Conservation (phyloP, 2,113 vertebrate genomes). For the Antechinus flavipes region DNA sequence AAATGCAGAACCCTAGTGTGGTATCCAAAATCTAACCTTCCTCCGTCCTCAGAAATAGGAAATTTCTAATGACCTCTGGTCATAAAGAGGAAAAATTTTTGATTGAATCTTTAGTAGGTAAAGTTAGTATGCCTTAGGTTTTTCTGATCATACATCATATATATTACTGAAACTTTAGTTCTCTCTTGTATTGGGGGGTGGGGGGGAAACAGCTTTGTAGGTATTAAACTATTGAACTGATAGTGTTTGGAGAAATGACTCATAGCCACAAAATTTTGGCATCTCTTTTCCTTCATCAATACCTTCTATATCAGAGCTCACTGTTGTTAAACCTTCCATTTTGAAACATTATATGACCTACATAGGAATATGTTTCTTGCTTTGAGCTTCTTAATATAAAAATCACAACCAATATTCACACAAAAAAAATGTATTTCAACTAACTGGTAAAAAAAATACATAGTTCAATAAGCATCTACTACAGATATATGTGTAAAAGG, state of each 20-base stretch:
- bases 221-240: not conserved
- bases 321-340: not conserved
- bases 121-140: conserved; percentile 11
- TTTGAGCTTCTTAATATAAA: conserved; percentile 38
- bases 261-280: not conserved
- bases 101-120: conserved; percentile 15
- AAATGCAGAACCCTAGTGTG: not conserved
- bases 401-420: conserved; percentile 32
- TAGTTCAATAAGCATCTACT: not conserved
- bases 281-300: not conserved
- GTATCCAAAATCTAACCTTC: conserved; percentile 13
- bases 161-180: not conserved
- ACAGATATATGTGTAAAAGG: not conserved
- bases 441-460: conserved; percentile 57
- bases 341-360: conserved; percentile 44
- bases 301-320: not conserved
- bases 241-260: not conserved
- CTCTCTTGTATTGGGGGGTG: not conserved
- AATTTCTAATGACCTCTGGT: not conserved
- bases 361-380: conserved; percentile 49
- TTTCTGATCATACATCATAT: not conserved
- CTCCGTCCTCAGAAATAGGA: conserved; percentile 46
- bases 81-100: conserved; percentile 23
- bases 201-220: not conserved
- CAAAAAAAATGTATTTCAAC: not conserved